Evolutionary conservation across 2,113 vertebrate genomes (phyloP).

Genomic region (Ameiurus melas): DNA sequence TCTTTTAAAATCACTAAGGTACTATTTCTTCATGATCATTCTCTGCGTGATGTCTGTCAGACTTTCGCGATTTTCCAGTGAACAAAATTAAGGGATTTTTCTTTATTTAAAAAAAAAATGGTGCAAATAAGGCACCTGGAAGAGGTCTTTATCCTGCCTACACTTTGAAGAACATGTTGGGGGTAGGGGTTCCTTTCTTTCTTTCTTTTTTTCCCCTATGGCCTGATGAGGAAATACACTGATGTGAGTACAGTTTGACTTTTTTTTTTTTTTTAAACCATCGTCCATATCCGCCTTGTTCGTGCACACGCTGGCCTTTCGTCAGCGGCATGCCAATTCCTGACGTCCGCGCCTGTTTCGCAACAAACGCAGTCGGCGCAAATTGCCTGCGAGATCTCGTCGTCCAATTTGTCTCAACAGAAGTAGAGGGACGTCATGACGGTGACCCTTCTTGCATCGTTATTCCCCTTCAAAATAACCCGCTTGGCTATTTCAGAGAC

Average conservation of each 20-base stretch:
- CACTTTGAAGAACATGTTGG: neutral
- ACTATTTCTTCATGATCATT: neutral
- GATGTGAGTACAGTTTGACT: neutral
- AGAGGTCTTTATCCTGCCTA: neutral
- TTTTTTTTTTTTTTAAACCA: neutral
- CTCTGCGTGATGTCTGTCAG: neutral
- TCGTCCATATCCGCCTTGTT: neutral
- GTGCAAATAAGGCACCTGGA: neutral
- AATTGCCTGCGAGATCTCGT: slow-evolving; percentile 23
- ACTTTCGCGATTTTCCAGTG: neutral
- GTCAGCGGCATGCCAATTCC: neutral
- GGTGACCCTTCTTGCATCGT: slow-evolving; percentile 47
- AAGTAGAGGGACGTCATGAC: slow-evolving; percentile 35
- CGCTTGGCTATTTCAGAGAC: slow-evolving; percentile 36
- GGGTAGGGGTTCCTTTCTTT: neutral
- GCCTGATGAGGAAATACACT: neutral
- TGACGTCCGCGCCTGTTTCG: slow-evolving; percentile 24
- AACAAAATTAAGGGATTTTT: neutral
- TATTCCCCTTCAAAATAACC: slow-evolving; percentile 50
- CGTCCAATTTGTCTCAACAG: slow-evolving; percentile 52
- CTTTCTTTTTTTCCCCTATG: neutral
- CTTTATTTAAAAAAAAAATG: neutral
- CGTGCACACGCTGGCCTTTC: neutral
- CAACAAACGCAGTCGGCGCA: slow-evolving; percentile 50
- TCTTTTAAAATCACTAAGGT: neutral